Evolutionary conservation across 2,888 invertebrate species (phyloP).

Genomic region (Heliconius sara): DNA sequence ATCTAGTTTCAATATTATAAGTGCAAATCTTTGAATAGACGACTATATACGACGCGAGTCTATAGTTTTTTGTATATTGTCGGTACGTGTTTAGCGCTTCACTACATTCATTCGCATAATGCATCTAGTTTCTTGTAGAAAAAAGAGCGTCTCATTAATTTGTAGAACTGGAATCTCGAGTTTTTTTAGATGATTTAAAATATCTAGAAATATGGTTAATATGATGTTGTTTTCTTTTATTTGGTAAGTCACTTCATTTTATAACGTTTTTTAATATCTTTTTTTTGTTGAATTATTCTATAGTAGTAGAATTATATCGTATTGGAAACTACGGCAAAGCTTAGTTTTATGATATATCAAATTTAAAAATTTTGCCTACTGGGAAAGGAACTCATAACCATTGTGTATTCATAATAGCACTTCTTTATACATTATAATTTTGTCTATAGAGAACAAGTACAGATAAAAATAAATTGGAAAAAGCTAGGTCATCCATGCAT

Average conservation of each 20-base stretch:
- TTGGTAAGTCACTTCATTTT: too few species aligned
- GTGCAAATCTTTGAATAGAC: neutral
- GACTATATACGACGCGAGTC: too few species aligned
- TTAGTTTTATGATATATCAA: too few species aligned
- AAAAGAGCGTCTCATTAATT: neutral
- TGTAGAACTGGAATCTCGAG: neutral
- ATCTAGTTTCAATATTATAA: neutral
- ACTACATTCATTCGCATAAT: neutral
- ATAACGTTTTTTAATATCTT: too few species aligned
- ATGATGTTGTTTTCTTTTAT: too few species aligned
- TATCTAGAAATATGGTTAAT: too few species aligned
- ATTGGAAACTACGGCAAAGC: too few species aligned
- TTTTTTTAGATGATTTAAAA: neutral
- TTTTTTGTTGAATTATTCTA: too few species aligned
- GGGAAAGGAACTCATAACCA: neutral
- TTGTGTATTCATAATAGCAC: neutral
- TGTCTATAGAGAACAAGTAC: neutral
- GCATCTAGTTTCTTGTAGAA: neutral
- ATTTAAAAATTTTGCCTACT: neutral
- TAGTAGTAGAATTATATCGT: too few species aligned
- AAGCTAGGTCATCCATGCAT: conserved; percentile 7
- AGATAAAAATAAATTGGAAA: neutral
- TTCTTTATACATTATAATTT: neutral
- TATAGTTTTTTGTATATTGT: neutral
- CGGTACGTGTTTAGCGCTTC: neutral